These are phyloP conservation scores for Petrocephalus microphthalmus DNA, from an alignment of 2,113 vertebrate species.

Conservation along the genomic window DNA sequence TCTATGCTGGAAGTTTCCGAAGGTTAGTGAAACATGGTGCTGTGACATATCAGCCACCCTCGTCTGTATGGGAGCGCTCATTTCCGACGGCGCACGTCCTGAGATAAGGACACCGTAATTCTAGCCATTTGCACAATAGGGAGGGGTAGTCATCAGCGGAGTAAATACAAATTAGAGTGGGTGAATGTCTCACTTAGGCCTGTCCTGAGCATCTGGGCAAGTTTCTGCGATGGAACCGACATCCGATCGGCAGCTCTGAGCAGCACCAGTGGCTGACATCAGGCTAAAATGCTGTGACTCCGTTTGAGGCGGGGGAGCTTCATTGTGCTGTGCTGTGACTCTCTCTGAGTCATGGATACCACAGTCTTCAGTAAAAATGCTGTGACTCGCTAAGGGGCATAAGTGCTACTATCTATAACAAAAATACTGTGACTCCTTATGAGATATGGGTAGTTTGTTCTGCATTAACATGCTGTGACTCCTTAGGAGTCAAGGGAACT, in stretches of 20 bases:
- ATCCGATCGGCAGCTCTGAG: neutral
- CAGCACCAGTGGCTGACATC: neutral
- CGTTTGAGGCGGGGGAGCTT: neutral
- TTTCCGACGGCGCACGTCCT: neutral
- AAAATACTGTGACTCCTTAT: neutral
- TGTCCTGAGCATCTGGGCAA: constrained; percentile 58
- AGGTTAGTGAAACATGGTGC: neutral
- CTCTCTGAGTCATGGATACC: neutral
- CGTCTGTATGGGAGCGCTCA: neutral
- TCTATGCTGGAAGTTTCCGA: neutral
- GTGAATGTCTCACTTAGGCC: constrained; percentile 63
- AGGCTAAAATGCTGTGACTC: neutral
- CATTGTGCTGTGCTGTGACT: neutral
- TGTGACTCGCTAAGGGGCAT: neutral
- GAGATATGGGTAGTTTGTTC: too few species aligned
- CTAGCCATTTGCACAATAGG: constrained; percentile 56
- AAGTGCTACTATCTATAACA: neutral
- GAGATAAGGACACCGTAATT: constrained; percentile 70
- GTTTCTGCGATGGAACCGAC: constrained; percentile 27
- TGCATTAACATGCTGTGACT: too few species aligned
- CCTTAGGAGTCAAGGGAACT: too few species aligned
- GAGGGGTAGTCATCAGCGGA: constrained; percentile 60
- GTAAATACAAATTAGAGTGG: constrained; percentile 77
- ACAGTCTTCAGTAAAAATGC: neutral
- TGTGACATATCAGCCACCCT: neutral